Conservation (phyloP, 2,797 vertebrate species). For the Jordanella pulchra region DNA sequence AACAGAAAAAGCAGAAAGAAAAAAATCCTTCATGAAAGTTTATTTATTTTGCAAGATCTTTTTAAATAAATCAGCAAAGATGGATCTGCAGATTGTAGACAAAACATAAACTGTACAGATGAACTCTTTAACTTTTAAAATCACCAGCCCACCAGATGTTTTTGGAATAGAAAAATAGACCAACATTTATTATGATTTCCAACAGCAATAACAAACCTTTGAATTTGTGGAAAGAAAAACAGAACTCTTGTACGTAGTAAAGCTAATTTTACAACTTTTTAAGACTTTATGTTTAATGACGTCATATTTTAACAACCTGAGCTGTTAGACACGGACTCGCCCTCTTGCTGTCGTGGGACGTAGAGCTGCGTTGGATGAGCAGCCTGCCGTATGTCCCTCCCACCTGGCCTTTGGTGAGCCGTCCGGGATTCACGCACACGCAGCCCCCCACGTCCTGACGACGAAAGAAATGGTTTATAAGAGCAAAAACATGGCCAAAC, state of each 20-base stretch:
- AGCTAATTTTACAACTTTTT: not conserved
- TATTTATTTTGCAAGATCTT: not conserved
- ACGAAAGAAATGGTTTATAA: not conserved
- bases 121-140: constrained; percentile 35
- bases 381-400: constrained; percentile 89
- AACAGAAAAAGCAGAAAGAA: not conserved
- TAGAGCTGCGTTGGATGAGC: constrained; percentile 67
- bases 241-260: not conserved
- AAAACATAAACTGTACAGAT: constrained; percentile 27
- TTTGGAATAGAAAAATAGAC: constrained; percentile 41
- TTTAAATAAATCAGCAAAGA: not conserved
- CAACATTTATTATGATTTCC: constrained; percentile 14
- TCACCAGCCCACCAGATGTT: not conserved
- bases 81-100: not conserved
- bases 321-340: constrained; percentile 81
- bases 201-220: not conserved
- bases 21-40: too few relatives aligned
- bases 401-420: constrained; percentile 92
- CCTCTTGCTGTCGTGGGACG: constrained; percentile 44
- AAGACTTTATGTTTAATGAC: not conserved
- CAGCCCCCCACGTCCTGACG: constrained; percentile 87
- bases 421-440: constrained; percentile 90
- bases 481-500: not conserved
- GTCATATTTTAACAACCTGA: constrained; percentile 90
- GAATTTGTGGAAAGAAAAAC: not conserved